Conservation (phyloP, 2,888 invertebrate species). For the Hanleya hanleyi region DNA sequence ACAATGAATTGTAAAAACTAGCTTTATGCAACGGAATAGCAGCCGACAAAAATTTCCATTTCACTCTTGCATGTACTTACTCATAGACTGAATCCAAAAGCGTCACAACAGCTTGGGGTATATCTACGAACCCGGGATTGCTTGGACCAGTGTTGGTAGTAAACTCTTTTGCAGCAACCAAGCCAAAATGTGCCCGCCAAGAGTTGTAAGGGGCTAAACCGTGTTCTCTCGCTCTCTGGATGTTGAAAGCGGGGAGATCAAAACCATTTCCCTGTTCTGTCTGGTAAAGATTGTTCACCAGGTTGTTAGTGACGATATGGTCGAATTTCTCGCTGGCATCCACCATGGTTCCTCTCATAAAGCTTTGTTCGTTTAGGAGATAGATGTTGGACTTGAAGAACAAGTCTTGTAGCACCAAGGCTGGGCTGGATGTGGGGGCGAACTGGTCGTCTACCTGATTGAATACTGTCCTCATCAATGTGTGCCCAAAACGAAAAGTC, state of each 20-base stretch:
- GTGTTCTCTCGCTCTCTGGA: slow-evolving; percentile 3
- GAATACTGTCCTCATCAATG: slow-evolving; percentile 19
- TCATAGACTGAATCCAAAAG: too few species aligned
- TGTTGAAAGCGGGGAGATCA: neutral
- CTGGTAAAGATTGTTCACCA: neutral
- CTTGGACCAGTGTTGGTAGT: too few species aligned
- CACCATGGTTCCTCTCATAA: neutral
- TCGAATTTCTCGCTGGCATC: neutral
- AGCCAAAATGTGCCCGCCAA: too few species aligned
- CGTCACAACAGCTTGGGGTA: too few species aligned
- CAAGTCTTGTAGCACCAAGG: neutral
- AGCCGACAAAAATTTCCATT: too few species aligned
- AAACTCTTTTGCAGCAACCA: too few species aligned
- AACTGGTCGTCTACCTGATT: neutral
- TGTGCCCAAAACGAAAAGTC: slow-evolving; percentile 60
- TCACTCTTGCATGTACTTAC: too few species aligned
- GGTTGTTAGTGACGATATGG: neutral
- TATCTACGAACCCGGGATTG: too few species aligned
- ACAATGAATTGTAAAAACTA: too few species aligned
- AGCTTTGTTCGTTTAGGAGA: neutral
- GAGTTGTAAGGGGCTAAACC: neutral
- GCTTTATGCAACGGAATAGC: too few species aligned
- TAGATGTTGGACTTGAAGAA: neutral
- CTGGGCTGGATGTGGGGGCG: neutral
- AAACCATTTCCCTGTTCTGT: neutral